Base-by-base conservation (phyloP, 1,140 invertebrate species). In the Achroia grisella region DNA sequence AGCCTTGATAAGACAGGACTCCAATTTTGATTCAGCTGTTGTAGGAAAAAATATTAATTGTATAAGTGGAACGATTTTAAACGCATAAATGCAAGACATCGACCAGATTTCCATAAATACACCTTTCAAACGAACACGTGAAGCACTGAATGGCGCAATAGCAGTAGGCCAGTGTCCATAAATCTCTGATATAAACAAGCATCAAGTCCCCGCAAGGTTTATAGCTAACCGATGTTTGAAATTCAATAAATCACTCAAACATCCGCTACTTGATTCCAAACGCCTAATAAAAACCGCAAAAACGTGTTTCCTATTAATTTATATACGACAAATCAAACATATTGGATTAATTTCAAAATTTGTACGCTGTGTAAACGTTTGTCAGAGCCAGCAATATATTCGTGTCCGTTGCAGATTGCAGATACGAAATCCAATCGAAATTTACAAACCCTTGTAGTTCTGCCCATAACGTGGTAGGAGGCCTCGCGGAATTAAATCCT, bases 351-450 rank as follows among this genome's bases (percentile, higher is more conserved):
- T 71, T 73, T 76, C 69, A 65, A 77, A 80, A 78, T 82, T 82
- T 76, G 74, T 80, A 74, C 64, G 58, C 67, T 61, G 67, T 76
- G 71, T 72, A 77, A 80, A 80, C 76, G 79, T 80, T 79, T 71
- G 69, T 75, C 72, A 71, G 69, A 71, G 66, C 72, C 67, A 76
- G 64, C 52, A 63, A 58, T 68, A 71, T 63, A 67, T 65, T 64
- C 57, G 57, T 64, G 64, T 66, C 66, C 54, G 57, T 47, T 64
- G 65, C 68, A 76, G 62, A 82, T 82, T 66, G 68, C 63, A 78
- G 79, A 84, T 84, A 81, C 64, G 55, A 62, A 71, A 79, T 76
- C 70, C 75, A 78, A 78, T 81, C 71, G 71, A 69, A 72, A 77
- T 74, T 74, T 69, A 76, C 72, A 68, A 71, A 74, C 71, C 73